Conservation (phyloP, 2,113 vertebrate species). For the Datnioides undecimradiatus region DNA sequence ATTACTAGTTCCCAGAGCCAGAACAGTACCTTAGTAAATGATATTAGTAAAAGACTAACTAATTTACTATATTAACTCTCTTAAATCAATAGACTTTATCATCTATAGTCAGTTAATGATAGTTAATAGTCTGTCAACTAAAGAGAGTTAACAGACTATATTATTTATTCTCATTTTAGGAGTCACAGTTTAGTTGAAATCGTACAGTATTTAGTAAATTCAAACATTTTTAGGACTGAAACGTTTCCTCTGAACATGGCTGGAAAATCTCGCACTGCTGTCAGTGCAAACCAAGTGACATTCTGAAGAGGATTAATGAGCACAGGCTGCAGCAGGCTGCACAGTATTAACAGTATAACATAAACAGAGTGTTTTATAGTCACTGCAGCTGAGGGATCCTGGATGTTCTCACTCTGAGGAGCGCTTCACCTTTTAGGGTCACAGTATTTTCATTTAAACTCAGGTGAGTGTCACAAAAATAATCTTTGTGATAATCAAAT, state of each 20-base stretch:
- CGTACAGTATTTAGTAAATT: not conserved
- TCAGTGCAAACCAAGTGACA: slow-evolving; percentile 35
- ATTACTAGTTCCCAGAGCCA: too few species aligned
- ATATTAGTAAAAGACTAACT: too few species aligned
- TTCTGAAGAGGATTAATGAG: slow-evolving; percentile 37
- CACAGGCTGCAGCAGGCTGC: slow-evolving; percentile 15
- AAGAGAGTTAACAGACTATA: too few species aligned
- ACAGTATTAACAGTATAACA: slow-evolving; percentile 35
- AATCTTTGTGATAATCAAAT: too few species aligned
- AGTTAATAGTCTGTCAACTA: too few species aligned
- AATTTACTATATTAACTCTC: too few species aligned
- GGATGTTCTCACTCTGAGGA: slow-evolving; percentile 49
- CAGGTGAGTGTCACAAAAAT: not conserved
- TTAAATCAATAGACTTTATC: too few species aligned
- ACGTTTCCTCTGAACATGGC: slow-evolving; percentile 9
- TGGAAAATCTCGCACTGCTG: slow-evolving; percentile 35
- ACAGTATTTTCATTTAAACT: not conserved
- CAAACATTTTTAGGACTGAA: not conserved
- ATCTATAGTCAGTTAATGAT: too few species aligned
- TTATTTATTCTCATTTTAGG: not conserved
- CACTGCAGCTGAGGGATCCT: slow-evolving; percentile 40
- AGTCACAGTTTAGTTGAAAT: not conserved
- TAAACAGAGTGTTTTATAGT: slow-evolving; percentile 58
- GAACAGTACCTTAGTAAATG: too few species aligned
- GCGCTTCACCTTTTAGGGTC: slow-evolving; percentile 60